Conservation (phyloP, 1,140 invertebrate species). For the Ruditapes philippinarum region DNA sequence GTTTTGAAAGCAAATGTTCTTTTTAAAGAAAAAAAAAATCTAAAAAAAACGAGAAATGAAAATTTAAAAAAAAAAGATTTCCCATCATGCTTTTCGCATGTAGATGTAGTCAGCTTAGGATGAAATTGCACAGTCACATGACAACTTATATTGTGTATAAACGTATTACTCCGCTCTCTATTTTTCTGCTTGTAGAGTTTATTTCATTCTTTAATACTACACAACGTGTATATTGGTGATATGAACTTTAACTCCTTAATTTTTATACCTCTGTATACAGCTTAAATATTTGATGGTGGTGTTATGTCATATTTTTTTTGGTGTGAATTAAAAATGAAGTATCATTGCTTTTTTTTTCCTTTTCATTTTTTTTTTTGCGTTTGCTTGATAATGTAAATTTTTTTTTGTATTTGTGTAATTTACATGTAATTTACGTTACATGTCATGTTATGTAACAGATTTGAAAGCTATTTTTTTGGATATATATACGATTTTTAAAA, state of each 20-base stretch:
- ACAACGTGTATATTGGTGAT: slow-evolving; percentile 65
- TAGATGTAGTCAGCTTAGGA: slow-evolving; percentile 85
- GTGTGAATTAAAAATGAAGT: slow-evolving; percentile 6
- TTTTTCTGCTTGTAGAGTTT: slow-evolving; percentile 72
- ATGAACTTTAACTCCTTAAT: slow-evolving; percentile 53
- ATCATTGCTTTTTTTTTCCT: slow-evolving; percentile 1
- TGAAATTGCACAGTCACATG: slow-evolving; percentile 86
- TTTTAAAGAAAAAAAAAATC: neutral
- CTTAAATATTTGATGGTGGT: slow-evolving; percentile 52
- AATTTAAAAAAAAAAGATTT: slow-evolving; percentile 69
- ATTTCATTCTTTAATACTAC: slow-evolving; percentile 70
- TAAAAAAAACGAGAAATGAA: slow-evolving; percentile 32
- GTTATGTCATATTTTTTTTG: slow-evolving; percentile 9
- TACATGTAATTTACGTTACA: too few relatives aligned
- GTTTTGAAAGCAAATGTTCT: slow-evolving; percentile 22
- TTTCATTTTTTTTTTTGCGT: neutral
- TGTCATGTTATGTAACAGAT: too few relatives aligned
- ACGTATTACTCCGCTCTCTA: slow-evolving; percentile 71
- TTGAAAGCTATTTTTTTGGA: too few relatives aligned
- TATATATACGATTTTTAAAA: too few relatives aligned
- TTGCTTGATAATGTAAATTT: slow-evolving; percentile 16
- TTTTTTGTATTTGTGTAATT: too few relatives aligned
- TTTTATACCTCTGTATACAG: slow-evolving; percentile 47
- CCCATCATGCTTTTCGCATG: slow-evolving; percentile 87
- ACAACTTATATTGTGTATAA: slow-evolving; percentile 75